Base-by-base conservation (phyloP, 2,797 vertebrate species). In the Pseudomugil gertrudae region DNA sequence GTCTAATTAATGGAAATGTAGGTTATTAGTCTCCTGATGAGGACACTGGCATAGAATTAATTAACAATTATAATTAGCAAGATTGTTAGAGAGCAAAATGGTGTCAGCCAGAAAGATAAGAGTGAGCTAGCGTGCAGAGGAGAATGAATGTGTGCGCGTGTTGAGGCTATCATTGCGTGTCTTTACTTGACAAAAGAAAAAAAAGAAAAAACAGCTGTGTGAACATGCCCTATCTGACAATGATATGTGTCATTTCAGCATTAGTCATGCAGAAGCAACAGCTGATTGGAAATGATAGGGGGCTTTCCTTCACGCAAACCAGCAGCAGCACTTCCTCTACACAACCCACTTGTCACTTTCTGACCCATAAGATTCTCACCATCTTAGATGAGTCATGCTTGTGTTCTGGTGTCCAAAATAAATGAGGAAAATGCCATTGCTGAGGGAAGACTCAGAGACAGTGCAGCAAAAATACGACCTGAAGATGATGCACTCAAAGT, bases 41-140 rank as follows among this genome's bases (percentile, higher is more conserved):
- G 92, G 92, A 94, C 91, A 87, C 90, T 85, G 90, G 74, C 90
- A 92, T 90, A 94, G 89, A 94, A 94, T 95, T 94, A 94, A 95
- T 95, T 95, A 95, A 94, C 92, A 92, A 93, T 94, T 95, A 94
- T 95, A 94, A 95, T 95, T 95, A 95, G 93, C 93, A 92, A 94
- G 92, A 94, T 94, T 94, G 93, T 94, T 95, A 92, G 93, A 95
- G 92, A 94, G 93, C 92, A 92, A 92, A 95, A 95, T 90, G 87
- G 93, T 95, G 93, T 94, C 94, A 93, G 85, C 74, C 67, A 67
- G 86, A 78, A 69, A 90, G 90, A 92, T 92, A 89, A 90, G 90
- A 80, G 78, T 72, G 80, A 83, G 86, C 86, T 70, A 58, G 81
- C 59, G 70, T 81, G 76, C 78, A 76, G 43, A 54, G 66, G 57